These are phyloP conservation scores for Epinephelus moara DNA, from an alignment of 2,113 vertebrate genomes.

Conservation along the genomic window DNA sequence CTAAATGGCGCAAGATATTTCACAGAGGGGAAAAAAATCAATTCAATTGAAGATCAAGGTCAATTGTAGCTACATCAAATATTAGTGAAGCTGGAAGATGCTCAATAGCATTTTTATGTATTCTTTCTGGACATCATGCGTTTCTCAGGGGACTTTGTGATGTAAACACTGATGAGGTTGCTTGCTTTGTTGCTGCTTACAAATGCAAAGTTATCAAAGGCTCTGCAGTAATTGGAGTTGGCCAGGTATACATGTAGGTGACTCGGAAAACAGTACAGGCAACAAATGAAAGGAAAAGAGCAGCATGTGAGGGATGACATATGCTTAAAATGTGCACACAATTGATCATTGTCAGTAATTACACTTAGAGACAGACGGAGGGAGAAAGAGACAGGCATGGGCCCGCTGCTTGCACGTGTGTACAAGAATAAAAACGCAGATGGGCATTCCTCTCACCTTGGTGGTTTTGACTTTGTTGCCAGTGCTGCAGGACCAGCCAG, in stretches of 20 bases:
- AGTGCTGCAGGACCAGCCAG: slow-evolving; percentile 98
- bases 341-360: not conserved
- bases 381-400: not conserved
- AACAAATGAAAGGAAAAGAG: not conserved
- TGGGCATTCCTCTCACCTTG: slow-evolving; percentile 87
- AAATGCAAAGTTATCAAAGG: slow-evolving; percentile 32
- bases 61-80: slow-evolving; percentile 37
- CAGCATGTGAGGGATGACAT: not conserved
- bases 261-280: slow-evolving; percentile 2
- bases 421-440: not conserved
- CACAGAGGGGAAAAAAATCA: slow-evolving; percentile 1
- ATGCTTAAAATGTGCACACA: not conserved
- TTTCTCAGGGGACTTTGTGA: slow-evolving; percentile 19
- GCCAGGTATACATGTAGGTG: not conserved
- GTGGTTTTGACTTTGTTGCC: slow-evolving; percentile 99
- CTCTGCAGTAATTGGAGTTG: slow-evolving; percentile 12
- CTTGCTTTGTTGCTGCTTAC: slow-evolving; percentile 26
- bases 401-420: not conserved
- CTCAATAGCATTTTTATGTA: slow-evolving; percentile 6
- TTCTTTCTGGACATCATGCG: slow-evolving; percentile 31
- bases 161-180: slow-evolving; percentile 35
- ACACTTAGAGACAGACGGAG: not conserved
- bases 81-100: slow-evolving; percentile 20
- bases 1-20: slow-evolving; percentile 35
- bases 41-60: slow-evolving; percentile 46